Percentiles rank a stretch among this genome's conserved stretches.
These are phyloP conservation scores for Pasiphila rectangulata DNA, from an alignment of 2,888 invertebrate species.

Conservation along the genomic window DNA sequence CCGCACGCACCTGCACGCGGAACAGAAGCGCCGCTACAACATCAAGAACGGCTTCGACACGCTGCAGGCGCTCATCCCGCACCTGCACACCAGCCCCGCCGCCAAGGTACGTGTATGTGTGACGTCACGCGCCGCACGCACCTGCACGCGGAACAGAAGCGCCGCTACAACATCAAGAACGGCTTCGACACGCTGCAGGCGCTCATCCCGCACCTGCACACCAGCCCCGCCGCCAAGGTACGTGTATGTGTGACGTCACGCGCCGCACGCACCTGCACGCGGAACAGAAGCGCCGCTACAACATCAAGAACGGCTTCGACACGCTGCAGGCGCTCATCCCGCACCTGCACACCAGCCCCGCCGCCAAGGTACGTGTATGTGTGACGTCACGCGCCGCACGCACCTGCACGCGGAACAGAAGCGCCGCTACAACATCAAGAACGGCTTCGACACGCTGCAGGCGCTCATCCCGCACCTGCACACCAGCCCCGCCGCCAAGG, in stretches of 20 bases:
- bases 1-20: conserved; percentile 92
- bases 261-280: no score
- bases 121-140: conserved; percentile 74
- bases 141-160: conserved; percentile 97
- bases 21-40: conserved; percentile 96
- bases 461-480: no score
- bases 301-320: no score
- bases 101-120: conserved; percentile 83
- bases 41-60: conserved; percentile 98
- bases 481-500: no score
- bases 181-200: conserved; percentile 97
- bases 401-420: no score
- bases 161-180: conserved; percentile 96
- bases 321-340: no score
- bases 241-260: neutral
- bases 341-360: no score
- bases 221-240: conserved; percentile 94
- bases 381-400: no score
- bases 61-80: conserved; percentile 94
- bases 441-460: no score
- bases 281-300: no score
- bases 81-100: conserved; percentile 93
- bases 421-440: no score
- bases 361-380: no score
- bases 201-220: conserved; percentile 93